Base-by-base conservation (phyloP, 2,888 invertebrate genomes). In the Drosophila affinis region DNA sequence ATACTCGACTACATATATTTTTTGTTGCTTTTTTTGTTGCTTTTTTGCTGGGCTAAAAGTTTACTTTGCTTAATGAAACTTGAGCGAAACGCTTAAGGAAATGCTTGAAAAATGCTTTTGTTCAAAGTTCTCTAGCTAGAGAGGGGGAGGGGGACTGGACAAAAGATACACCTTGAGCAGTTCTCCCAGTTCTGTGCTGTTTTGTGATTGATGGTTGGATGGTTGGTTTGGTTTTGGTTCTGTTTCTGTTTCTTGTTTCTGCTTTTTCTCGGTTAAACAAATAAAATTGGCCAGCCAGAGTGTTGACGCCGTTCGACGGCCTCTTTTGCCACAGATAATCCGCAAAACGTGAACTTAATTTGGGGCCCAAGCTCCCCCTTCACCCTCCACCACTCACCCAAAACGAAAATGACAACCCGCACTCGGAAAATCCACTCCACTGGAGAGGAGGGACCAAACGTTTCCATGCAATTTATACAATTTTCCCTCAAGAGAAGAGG, bases 1-100 rank as follows among this genome's bases (percentile, higher is more conserved):
- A 54, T 59, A 21, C 46, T 9, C 27, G 59, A 48, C 24, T 24
- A 24, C 34, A 29, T 60, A 59, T 34, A 44, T 51, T 18, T 18
- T 18, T 18, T n/a, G n/a, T 18, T 18, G 0, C 3, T 21, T 21
- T 21, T 21, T 21, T 21, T 21, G 21, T 3, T 21, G 21, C 21
- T 56, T 67, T 48, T 56, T 64, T 58, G 17, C 69, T 59, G 39
- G 51, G 65, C 79, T 75, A 72, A 77, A 82, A 85, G 86, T 83
- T 83, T 74, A 77, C 69, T 55, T 72, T 73, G 68, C 73, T 58
- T 82, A 79, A 86, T 83, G 88, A 82, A 88, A 82, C 82, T 77
- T 85, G 77, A 85, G 67, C 86, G 74, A 74, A 67, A 51, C 86
- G 86, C 87, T 87, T 76, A 81, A 81, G 75, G 79, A 82, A 82